A percentile compares a stretch with the other conserved stretches of the same genome.
These are phyloP conservation scores for Metallyticus violacea DNA, from an alignment of 2,888 invertebrate genomes.

Conservation along the genomic window DNA sequence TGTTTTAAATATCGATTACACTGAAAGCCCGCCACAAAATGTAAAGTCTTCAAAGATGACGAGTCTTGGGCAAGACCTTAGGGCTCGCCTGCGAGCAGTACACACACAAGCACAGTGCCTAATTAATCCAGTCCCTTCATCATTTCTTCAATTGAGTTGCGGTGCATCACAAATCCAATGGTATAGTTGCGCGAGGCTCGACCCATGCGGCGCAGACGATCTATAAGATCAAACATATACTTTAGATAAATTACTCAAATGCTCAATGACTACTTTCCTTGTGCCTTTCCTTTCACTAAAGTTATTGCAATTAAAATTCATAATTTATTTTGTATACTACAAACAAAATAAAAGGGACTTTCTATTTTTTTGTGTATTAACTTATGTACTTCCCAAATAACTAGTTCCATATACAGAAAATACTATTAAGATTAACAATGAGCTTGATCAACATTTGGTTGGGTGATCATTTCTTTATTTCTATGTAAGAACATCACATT, in stretches of 20 bases:
- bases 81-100: background rate
- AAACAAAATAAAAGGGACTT: too few relatives aligned
- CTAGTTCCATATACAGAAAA: too few relatives aligned
- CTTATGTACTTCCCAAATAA: too few relatives aligned
- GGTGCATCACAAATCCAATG: constrained; percentile 56
- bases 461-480: too few relatives aligned
- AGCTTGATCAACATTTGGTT: too few relatives aligned
- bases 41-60: background rate
- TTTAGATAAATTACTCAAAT: background rate
- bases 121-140: background rate
- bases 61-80: background rate
- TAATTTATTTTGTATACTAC: too few relatives aligned
- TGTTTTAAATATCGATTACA: background rate
- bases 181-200: constrained; percentile 79
- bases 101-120: background rate
- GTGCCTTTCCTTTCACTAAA: too few relatives aligned
- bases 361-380: too few relatives aligned
- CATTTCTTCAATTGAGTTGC: constrained; percentile 10
- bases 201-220: constrained; percentile 75
- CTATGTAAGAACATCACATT: too few relatives aligned
- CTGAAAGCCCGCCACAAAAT: background rate
- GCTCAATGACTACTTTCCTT: background rate
- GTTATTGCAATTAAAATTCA: too few relatives aligned
- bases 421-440: too few relatives aligned
- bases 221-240: constrained; percentile 52